These are phyloP conservation scores for Lordiphosa mommai DNA, from an alignment of 1,140 invertebrate species.

Conservation along the genomic window DNA sequence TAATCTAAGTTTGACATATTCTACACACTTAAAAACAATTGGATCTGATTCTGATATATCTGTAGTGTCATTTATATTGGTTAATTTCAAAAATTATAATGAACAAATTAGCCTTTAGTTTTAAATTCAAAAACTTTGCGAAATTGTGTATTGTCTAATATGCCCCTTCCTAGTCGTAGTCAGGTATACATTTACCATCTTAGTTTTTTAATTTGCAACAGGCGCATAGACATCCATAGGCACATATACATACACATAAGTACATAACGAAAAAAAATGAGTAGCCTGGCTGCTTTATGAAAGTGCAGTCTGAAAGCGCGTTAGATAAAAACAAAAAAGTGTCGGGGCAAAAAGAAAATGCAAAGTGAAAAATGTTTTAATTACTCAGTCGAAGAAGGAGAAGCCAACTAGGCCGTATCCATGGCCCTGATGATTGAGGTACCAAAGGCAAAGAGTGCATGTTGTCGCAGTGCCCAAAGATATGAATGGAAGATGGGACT, in stretches of 20 bases:
- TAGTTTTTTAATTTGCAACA: slow-evolving; percentile 57
- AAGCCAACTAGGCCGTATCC: not conserved
- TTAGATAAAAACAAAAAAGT: slow-evolving; percentile 47
- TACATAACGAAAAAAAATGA: slow-evolving; percentile 19
- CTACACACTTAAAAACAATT: too few relatives aligned
- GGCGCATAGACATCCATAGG: slow-evolving; percentile 10
- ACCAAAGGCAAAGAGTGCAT: not conserved
- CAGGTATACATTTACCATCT: slow-evolving; percentile 25
- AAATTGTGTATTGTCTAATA: slow-evolving; percentile 1
- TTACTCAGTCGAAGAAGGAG: slow-evolving; percentile 65
- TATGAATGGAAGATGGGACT: not conserved
- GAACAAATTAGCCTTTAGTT: too few relatives aligned
- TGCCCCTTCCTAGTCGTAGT: not conserved
- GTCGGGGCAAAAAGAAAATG: slow-evolving; percentile 35
- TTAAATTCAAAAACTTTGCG: too few relatives aligned
- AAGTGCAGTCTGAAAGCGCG: slow-evolving; percentile 35
- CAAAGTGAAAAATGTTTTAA: slow-evolving; percentile 77
- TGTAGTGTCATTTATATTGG: too few relatives aligned
- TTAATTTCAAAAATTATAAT: too few relatives aligned
- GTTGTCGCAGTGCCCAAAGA: slow-evolving; percentile 28
- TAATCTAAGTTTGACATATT: too few relatives aligned
- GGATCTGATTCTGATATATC: too few relatives aligned
- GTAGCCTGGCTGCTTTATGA: slow-evolving; percentile 21
- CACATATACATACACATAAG: slow-evolving; percentile 7
- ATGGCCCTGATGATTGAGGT: slow-evolving; percentile 14